These are phyloP conservation scores for Salvator merianae DNA, from an alignment of 2,113 vertebrate species.

Conservation along the genomic window DNA sequence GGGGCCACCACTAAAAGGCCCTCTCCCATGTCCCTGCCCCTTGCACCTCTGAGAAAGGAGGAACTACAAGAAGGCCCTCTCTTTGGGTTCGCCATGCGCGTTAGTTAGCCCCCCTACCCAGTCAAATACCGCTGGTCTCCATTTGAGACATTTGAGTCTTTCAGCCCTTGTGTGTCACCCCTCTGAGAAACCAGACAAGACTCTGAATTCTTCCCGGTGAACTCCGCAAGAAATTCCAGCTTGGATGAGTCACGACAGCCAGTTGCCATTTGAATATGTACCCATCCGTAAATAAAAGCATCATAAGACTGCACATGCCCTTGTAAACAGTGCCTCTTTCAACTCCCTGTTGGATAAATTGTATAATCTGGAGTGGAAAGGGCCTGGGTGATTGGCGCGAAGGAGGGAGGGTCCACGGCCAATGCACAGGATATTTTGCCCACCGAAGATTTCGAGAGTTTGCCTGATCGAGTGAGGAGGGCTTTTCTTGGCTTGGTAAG, in stretches of 20 bases:
- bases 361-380: rapidly evolving
- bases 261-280: background rate
- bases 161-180: too few relatives aligned
- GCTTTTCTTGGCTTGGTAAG: too few relatives aligned
- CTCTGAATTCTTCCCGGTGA: background rate
- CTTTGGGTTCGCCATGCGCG: too few relatives aligned
- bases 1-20: too few relatives aligned
- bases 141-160: too few relatives aligned
- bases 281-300: background rate
- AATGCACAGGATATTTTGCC: too few relatives aligned
- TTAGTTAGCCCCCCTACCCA: too few relatives aligned
- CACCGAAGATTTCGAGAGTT: too few relatives aligned
- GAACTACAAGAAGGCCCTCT: too few relatives aligned
- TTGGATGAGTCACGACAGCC: background rate
- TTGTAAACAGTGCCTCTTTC: background rate
- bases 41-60: too few relatives aligned
- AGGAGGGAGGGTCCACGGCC: rapidly evolving
- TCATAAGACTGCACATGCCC: background rate
- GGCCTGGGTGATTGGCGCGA: background rate
- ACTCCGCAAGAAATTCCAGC: background rate
- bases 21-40: too few relatives aligned
- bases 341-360: background rate
- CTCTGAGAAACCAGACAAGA: background rate
- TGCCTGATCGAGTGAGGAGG: background rate
- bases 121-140: too few relatives aligned